These are phyloP conservation scores for Notodonta ziczac DNA, from an alignment of 2,888 invertebrate species.

Conservation along the genomic window DNA sequence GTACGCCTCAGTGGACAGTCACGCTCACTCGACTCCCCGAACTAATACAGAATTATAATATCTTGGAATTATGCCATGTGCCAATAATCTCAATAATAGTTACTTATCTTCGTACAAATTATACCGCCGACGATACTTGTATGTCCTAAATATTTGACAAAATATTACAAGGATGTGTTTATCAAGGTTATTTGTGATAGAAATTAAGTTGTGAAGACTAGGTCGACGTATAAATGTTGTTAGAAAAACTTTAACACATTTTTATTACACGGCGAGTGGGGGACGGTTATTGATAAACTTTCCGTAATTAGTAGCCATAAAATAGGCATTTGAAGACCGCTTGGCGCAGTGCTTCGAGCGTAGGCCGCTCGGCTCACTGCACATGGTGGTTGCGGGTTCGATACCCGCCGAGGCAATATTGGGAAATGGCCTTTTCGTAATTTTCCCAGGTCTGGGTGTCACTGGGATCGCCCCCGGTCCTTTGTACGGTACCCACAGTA, in stretches of 20 bases:
- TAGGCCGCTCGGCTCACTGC: too few relatives aligned
- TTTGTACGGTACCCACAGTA: too few relatives aligned
- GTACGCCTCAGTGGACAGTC: constrained; percentile 15
- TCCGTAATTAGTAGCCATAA: too few relatives aligned
- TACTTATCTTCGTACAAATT: constrained; percentile 29
- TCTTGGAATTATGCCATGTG: constrained; percentile 36
- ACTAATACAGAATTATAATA: constrained; percentile 24
- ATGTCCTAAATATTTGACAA: not conserved
- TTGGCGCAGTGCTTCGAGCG: too few relatives aligned
- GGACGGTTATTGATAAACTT: too few relatives aligned
- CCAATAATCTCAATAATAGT: constrained; percentile 36
- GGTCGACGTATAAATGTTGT: not conserved
- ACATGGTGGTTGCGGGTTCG: too few relatives aligned
- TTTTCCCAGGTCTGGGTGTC: too few relatives aligned
- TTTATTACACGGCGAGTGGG: too few relatives aligned
- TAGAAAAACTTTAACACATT: not conserved
- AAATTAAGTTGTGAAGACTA: not conserved
- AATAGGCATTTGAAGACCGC: too few relatives aligned
- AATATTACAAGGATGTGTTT: not conserved
- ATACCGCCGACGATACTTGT: constrained; percentile 7
- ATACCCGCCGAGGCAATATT: too few relatives aligned
- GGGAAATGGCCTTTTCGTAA: too few relatives aligned
- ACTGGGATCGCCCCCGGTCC: too few relatives aligned
- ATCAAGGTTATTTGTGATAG: not conserved
- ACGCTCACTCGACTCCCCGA: constrained; percentile 15